Conservation (phyloP, 2,113 vertebrate species). For the Serranochromis macrocephalus region DNA sequence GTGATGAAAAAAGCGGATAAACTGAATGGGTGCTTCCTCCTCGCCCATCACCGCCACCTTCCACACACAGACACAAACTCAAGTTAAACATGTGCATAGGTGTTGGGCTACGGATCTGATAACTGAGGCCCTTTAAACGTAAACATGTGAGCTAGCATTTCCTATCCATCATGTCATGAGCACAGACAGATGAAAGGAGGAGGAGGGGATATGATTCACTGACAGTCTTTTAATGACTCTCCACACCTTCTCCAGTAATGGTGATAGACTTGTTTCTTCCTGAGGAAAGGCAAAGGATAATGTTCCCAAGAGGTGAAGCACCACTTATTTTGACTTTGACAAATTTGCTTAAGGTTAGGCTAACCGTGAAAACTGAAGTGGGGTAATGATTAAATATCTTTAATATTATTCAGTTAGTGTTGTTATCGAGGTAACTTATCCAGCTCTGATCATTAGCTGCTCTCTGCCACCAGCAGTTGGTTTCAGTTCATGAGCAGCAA, state of each 20-base stretch:
- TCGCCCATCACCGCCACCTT: not conserved
- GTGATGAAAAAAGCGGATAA: not conserved
- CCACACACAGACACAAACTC: not conserved
- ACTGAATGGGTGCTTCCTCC: conserved; percentile 5
- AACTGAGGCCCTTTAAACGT: not conserved
- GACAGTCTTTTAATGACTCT: not conserved
- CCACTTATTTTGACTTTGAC: not conserved
- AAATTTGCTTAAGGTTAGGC: not conserved
- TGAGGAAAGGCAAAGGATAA: not conserved
- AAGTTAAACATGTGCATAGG: conserved; percentile 26
- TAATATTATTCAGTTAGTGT: not conserved
- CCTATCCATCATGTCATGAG: conserved; percentile 15
- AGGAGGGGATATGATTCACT: not conserved
- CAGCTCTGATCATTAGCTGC: not conserved
- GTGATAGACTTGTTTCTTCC: not conserved
- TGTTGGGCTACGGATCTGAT: conserved; percentile 5
- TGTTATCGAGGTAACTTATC: not conserved
- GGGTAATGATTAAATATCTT: not conserved
- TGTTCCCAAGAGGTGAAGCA: not conserved
- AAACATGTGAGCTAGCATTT: conserved; percentile 32
- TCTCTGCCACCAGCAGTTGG: not conserved
- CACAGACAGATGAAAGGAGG: not conserved
- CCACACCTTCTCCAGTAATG: not conserved
- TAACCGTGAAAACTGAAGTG: not conserved
- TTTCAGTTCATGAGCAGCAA: not conserved